Evolutionary conservation across 2,888 invertebrate genomes (phyloP).

Genomic region (Bombylius major): DNA sequence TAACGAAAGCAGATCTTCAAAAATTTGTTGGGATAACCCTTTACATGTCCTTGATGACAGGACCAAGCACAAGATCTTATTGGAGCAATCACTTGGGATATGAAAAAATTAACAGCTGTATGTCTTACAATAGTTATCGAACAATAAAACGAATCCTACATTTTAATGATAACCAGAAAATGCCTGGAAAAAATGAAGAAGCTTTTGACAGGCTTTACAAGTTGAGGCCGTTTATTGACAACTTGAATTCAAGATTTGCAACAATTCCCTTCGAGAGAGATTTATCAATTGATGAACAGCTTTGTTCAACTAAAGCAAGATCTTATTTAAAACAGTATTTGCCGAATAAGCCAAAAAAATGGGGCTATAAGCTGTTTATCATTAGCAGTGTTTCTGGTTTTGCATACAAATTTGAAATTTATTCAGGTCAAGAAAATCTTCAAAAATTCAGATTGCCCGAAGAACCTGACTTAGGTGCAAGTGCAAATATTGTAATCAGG

Average conservation of each 20-base stretch:
- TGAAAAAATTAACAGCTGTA: not conserved
- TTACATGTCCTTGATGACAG: too few relatives aligned
- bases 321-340: constrained; percentile 17
- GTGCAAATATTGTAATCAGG: constrained; percentile 8
- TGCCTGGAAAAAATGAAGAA: not conserved
- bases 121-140: not conserved
- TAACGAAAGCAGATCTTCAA: too few relatives aligned
- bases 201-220: not conserved
- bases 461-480: constrained; percentile 7
- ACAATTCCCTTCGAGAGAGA: constrained; percentile 11
- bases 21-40: too few relatives aligned
- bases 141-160: not conserved
- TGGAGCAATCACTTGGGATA: not conserved
- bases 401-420: constrained; percentile 14
- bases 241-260: not conserved
- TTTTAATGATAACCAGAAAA: not conserved
- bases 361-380: constrained; percentile 18
- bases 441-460: constrained; percentile 9
- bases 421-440: constrained; percentile 11
- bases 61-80: too few relatives aligned
- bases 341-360: constrained; percentile 18
- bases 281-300: constrained; percentile 13
- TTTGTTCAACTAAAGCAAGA: constrained; percentile 1
- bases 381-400: constrained; percentile 17
- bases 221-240: not conserved